These are phyloP conservation scores for Puffinus mauretanicus DNA, from an alignment of 2,113 vertebrate species.

Conservation along the genomic window DNA sequence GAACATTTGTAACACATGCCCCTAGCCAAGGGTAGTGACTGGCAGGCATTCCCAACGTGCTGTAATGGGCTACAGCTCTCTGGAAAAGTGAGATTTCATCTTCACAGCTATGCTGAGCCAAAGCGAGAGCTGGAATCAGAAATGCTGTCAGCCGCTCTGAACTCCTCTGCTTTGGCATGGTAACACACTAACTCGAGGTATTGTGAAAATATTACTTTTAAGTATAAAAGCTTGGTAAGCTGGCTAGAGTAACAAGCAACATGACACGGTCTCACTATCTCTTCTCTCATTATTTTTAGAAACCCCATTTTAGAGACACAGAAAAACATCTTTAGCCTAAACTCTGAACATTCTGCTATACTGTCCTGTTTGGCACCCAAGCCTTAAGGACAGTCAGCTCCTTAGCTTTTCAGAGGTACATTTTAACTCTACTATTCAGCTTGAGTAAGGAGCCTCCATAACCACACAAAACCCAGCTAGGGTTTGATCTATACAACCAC, in stretches of 20 bases:
- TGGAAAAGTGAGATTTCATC: conserved; percentile 7
- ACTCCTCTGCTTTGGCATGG: not conserved
- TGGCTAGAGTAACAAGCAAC: not conserved
- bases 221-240: not conserved
- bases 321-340: not conserved
- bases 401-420: not conserved
- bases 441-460: not conserved
- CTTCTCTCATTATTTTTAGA: not conserved
- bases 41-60: not conserved
- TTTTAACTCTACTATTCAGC: not conserved
- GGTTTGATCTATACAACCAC: not conserved
- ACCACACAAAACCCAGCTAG: not conserved
- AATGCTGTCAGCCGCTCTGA: not conserved
- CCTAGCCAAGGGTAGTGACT: not conserved
- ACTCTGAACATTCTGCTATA: not conserved
- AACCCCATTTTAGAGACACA: not conserved
- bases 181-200: not conserved
- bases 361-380: not conserved
- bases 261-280: not conserved
- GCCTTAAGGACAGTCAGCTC: not conserved
- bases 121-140: not conserved
- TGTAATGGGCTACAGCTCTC: not conserved
- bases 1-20: not conserved
- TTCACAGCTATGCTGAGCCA: not conserved
- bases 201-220: conserved; percentile 45